Conservation (phyloP, 2,113 vertebrate species). For the Pipra filicauda region DNA sequence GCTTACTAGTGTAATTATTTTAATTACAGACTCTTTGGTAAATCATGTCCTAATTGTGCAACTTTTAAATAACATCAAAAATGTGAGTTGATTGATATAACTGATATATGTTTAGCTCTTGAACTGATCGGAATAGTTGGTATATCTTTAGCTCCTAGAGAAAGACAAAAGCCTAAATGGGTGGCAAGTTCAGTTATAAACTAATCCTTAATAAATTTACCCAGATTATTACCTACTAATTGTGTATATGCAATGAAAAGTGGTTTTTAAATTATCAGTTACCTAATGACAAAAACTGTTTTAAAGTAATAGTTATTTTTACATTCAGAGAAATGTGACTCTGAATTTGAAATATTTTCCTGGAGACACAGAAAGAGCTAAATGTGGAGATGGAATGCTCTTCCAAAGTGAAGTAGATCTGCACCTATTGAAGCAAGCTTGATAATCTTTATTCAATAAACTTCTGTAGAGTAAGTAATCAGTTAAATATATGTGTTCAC, state of each 20-base stretch:
- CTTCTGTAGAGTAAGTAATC: neutral
- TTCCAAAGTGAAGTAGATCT: neutral
- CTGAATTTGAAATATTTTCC: neutral
- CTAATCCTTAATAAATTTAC: constrained; percentile 6
- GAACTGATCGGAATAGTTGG: neutral
- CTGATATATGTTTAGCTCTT: neutral
- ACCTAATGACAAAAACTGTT: neutral
- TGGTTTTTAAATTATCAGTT: neutral
- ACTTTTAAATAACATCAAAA: constrained; percentile 5
- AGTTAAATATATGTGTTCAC: neutral
- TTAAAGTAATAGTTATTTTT: neutral
- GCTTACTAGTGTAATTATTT: neutral
- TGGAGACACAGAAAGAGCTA: neutral
- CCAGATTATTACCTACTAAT: neutral
- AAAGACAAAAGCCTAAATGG: neutral
- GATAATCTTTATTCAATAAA: neutral
- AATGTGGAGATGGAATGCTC: neutral
- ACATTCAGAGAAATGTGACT: neutral
- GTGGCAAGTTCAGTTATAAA: constrained; percentile 2
- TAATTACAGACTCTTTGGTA: neutral
- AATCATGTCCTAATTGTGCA: neutral
- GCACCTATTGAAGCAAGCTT: neutral
- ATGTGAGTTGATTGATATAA: neutral
- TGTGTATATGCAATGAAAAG: neutral
- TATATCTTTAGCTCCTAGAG: neutral